Base-by-base conservation (phyloP, 1,140 invertebrate species). In the Cecropterus lyciades region DNA sequence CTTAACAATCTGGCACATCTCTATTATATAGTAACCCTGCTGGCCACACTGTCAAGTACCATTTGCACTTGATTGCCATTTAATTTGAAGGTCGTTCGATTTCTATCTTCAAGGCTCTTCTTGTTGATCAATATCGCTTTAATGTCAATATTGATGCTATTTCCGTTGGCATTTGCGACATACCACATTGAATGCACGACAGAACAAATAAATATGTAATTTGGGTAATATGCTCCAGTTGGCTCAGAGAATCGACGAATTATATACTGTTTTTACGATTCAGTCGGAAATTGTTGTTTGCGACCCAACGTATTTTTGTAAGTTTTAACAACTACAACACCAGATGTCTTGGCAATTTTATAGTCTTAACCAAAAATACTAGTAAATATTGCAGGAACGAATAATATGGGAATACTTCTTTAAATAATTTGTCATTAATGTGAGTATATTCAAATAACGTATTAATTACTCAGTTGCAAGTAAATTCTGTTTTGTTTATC, bases 51-150 rank as follows among this genome's bases (percentile, higher is more conserved):
- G 52, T 40, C 52, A 55, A 55, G 52, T 40, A 40, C 11, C 37
- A 48, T 48, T 48, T 17, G 45, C 45, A 40, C 17, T 20, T 17
- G 15, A 17, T 15, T 55, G 30, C 52, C 48, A 51, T 51, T 60
- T 56, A 66, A 65, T 62, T 70, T 46, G 64, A 53, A 60, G 49
- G 46, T 51, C 64, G 67, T 43, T 56, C 46, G 60, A 40, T 51
- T 43, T 51, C 48, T 48, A 51, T 40, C 40, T 57, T 55, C 65
- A 72, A 67, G 70, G 70, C 57, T 65, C 14, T 20, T 8, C 16
- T 8, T 9, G 51, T 24, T 27, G 49, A 30, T 55, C 51, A 40
- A 53, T 55, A 55, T 42, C 37, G 10, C 1, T 55, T n/a, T 42
- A 55, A 20, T 20, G 52, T 55, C 37, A 42, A 42, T 42, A 55